These are phyloP conservation scores for Charina bottae DNA, from an alignment of 2,113 vertebrate species.

Conservation along the genomic window DNA sequence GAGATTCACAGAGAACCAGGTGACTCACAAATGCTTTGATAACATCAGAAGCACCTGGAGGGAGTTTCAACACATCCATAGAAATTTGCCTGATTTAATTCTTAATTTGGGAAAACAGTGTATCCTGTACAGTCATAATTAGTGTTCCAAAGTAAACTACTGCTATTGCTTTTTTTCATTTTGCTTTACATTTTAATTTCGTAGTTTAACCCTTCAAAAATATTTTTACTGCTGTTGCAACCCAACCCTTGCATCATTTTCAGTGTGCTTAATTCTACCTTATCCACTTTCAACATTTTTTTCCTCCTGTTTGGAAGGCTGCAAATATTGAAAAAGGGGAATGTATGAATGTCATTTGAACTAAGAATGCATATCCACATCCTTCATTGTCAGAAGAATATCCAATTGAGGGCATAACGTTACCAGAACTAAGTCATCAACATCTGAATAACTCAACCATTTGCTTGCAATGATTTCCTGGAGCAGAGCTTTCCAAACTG, in stretches of 20 bases:
- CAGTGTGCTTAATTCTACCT: background rate
- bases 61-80: background rate
- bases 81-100: background rate
- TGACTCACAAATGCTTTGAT: constrained; percentile 2
- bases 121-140: background rate
- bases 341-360: background rate
- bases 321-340: background rate
- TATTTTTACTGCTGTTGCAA: background rate
- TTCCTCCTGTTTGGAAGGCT: background rate
- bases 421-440: constrained; percentile 5
- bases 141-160: background rate
- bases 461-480: background rate
- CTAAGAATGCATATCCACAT: background rate
- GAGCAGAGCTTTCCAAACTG: no score
- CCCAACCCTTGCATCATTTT: background rate
- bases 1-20: background rate
- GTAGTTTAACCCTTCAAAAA: background rate
- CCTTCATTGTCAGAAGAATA: background rate
- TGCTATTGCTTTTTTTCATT: background rate
- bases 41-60: background rate
- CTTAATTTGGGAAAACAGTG: background rate
- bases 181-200: background rate
- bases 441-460: constrained; percentile 17
- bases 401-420: background rate
- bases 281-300: background rate